A percentile compares a stretch with the other conserved stretches of the same genome.
Conservation (phyloP, 2,888 invertebrate species). For the Smittia aterrima region DNA sequence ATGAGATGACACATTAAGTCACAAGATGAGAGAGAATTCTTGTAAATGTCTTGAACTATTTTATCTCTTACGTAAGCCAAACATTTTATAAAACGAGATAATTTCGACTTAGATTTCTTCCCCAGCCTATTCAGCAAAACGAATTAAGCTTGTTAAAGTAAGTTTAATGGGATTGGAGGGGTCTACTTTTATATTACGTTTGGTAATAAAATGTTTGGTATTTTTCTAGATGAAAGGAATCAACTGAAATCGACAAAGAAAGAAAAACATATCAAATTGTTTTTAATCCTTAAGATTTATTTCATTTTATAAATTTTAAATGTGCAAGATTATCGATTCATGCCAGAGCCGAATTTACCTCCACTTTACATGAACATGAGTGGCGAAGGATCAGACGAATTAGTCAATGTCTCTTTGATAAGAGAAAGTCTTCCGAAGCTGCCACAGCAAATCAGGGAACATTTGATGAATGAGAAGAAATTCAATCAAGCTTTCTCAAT, state of each 20-base stretch:
- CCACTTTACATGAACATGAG: constrained; percentile 68
- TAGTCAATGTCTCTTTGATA: constrained; percentile 62
- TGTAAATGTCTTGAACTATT: no score
- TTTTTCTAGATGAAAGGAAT: no score
- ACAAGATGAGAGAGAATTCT: no score
- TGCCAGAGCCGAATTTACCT: constrained; percentile 98
- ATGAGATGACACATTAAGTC: background rate
- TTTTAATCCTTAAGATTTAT: constrained; percentile 28
- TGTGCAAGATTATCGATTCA: constrained; percentile 88
- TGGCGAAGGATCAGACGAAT: constrained; percentile 48
- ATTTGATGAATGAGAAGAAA: constrained; percentile 60
- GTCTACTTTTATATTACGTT: no score
- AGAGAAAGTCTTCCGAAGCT: constrained; percentile 67
- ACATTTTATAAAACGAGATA: no score
- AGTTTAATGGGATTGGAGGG: no score
- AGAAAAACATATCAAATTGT: background rate
- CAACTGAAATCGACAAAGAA: no score
- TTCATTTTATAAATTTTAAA: constrained; percentile 32
- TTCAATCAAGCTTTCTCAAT: constrained; percentile 64
- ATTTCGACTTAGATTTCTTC: no score
- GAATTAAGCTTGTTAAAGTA: no score
- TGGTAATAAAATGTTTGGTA: no score
- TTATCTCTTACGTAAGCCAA: no score
- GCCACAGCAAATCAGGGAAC: constrained; percentile 67
- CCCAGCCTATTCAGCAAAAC: no score